These are phyloP conservation scores for Epinotia nisella DNA, from an alignment of 2,888 invertebrate species.

Conservation along the genomic window DNA sequence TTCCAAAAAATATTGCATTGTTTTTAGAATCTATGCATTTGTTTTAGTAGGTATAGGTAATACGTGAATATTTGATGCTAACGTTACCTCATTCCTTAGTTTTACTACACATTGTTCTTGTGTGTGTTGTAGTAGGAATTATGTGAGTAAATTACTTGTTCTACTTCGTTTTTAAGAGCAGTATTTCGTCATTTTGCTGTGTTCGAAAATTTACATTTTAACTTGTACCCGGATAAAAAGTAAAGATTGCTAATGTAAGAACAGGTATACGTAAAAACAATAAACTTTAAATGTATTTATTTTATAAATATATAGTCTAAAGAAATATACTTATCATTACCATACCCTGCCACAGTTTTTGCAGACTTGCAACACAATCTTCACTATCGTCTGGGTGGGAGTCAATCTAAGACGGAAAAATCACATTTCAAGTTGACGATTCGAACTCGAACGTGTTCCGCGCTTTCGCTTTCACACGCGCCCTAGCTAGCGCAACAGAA, in stretches of 20 bases:
- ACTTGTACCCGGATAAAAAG: too few relatives aligned
- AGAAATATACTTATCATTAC: not conserved
- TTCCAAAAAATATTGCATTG: not conserved
- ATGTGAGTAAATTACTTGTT: too few relatives aligned
- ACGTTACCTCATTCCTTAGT: too few relatives aligned
- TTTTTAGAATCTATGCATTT: not conserved
- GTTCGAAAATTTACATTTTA: too few relatives aligned
- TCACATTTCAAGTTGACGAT: not conserved
- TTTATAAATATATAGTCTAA: not conserved
- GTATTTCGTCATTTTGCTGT: too few relatives aligned
- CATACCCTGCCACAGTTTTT: not conserved
- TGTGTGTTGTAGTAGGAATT: too few relatives aligned
- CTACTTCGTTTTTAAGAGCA: too few relatives aligned
- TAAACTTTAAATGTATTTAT: not conserved
- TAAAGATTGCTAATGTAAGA: not conserved
- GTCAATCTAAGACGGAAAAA: not conserved
- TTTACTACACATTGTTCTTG: too few relatives aligned
- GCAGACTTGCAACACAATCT: not conserved
- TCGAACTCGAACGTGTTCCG: not conserved
- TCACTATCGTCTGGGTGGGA: not conserved
- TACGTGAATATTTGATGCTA: not conserved
- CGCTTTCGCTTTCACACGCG: not conserved
- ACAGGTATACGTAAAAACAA: not conserved
- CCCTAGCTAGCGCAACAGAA: not conserved
- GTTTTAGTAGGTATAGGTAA: not conserved